phyloP scores from a whole-genome alignment of 2,113 vertebrate genomes.

The Oenanthe oenanthe region DNA sequence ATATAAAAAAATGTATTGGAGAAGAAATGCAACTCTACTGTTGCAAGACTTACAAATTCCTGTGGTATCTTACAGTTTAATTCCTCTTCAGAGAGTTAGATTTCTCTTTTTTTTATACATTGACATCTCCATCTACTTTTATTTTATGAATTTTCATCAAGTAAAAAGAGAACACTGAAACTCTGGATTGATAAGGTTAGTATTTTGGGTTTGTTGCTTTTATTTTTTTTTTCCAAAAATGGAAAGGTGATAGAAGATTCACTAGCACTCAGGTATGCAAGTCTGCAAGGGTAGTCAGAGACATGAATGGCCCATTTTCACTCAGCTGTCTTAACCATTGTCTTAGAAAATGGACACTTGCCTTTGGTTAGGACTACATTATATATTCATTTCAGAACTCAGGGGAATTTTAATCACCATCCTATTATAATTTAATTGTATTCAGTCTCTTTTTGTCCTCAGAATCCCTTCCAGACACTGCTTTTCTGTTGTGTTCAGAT shows the following conservation, averaged over 20 bases:
- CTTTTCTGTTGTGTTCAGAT: slow-evolving; percentile 10
- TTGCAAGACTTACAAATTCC: background rate
- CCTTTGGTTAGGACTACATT: background rate
- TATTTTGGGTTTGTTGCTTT: background rate
- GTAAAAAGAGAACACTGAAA: background rate
- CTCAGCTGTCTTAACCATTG: background rate
- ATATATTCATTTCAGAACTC: background rate
- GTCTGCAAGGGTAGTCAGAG: background rate
- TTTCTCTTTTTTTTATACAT: background rate
- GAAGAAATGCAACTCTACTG: background rate
- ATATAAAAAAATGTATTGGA: background rate
- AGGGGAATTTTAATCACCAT: slow-evolving; percentile 5
- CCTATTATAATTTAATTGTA: background rate
- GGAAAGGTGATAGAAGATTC: background rate
- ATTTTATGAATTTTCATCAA: background rate
- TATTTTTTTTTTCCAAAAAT: background rate
- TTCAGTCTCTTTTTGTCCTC: background rate
- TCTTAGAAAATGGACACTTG: background rate
- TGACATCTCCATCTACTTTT: background rate
- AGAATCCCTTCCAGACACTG: background rate
- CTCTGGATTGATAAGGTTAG: background rate
- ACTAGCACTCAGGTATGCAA: background rate
- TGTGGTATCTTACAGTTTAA: background rate
- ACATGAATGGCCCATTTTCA: background rate
- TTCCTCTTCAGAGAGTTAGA: background rate